Evolutionary conservation across 2,888 invertebrate species (phyloP), one percentile per base, ranked within the genome.

Genomic region (Anoncus sp.): DNA sequence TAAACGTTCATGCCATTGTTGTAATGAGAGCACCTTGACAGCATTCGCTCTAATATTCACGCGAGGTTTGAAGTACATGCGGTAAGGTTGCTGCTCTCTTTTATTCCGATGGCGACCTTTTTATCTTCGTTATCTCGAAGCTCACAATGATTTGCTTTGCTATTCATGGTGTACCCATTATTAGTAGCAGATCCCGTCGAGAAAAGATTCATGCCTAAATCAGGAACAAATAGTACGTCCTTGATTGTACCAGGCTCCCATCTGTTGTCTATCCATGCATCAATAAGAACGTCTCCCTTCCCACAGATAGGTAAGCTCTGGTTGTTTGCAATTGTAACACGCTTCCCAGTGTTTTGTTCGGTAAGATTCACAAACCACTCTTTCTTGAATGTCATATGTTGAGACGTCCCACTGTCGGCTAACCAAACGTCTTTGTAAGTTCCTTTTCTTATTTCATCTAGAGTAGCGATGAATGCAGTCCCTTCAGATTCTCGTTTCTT

Each of bases 1-100:
- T 0, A 76, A 20, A 22, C 76, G 22, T 43, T 77, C 40, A 40
- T 80, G 71, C 76, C 75, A 72, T 14, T 35, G n/a, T n/a, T n/a
- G n/a, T n/a, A n/a, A n/a, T n/a, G n/a, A n/a, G n/a, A n/a, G n/a
- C n/a, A n/a, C n/a, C n/a, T n/a, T n/a, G n/a, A n/a, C n/a, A n/a
- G n/a, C n/a, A n/a, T n/a, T n/a, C n/a, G n/a, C n/a, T n/a, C n/a
- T n/a, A n/a, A n/a, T n/a, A n/a, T n/a, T n/a, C n/a, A n/a, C n/a
- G n/a, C n/a, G n/a, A n/a, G n/a, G n/a, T n/a, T 7, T 3, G 7
- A 31, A 31, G 3, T 7, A 3, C 7, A 31, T 5, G 3, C 31
- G 31, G 31, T 31, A 31, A 5, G 31, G 7, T 31, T 31, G 3
- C 3, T 3, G 31, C 31, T 31, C 4, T 31, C 31, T 7, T 31